Evolutionary conservation across 2,113 vertebrate species (phyloP).

Genomic region (Clarias gariepinus): DNA sequence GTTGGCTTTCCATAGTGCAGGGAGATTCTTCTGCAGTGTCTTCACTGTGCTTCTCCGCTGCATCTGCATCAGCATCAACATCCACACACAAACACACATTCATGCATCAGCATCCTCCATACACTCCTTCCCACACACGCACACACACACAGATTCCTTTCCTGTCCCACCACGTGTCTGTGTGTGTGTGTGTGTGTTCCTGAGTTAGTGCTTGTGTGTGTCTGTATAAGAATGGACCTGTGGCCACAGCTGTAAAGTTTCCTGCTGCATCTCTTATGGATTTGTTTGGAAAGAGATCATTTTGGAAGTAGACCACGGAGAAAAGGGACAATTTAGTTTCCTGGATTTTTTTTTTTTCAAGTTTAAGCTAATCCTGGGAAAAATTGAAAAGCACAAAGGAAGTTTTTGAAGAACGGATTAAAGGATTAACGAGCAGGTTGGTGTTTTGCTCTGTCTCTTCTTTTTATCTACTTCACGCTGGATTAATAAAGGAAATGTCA

Average conservation of each 20-base stretch:
- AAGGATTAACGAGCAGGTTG: slow-evolving; percentile 1
- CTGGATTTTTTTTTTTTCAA: background rate
- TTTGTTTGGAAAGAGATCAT: background rate
- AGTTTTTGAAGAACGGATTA: background rate
- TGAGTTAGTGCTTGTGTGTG: background rate
- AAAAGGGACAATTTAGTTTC: background rate
- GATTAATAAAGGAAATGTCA: background rate
- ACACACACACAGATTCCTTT: background rate
- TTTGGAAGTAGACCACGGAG: background rate
- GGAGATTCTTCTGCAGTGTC: slow-evolving; percentile 35
- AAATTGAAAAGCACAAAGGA: background rate
- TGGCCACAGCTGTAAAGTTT: slow-evolving; percentile 19
- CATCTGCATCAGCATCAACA: slow-evolving; percentile 14
- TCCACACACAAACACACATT: slow-evolving; percentile 8
- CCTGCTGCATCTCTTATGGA: background rate
- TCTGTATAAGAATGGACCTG: slow-evolving; percentile 7
- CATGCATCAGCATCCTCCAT: background rate
- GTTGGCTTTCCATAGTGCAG: slow-evolving; percentile 27
- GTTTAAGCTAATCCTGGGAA: background rate
- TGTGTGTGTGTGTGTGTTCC: background rate
- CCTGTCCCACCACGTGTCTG: background rate
- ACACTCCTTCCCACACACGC: background rate
- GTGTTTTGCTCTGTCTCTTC: background rate
- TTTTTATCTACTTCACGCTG: background rate
- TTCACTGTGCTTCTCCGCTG: slow-evolving; percentile 7